Conservation (phyloP, 2,888 invertebrate species). For the Macaria notata region DNA sequence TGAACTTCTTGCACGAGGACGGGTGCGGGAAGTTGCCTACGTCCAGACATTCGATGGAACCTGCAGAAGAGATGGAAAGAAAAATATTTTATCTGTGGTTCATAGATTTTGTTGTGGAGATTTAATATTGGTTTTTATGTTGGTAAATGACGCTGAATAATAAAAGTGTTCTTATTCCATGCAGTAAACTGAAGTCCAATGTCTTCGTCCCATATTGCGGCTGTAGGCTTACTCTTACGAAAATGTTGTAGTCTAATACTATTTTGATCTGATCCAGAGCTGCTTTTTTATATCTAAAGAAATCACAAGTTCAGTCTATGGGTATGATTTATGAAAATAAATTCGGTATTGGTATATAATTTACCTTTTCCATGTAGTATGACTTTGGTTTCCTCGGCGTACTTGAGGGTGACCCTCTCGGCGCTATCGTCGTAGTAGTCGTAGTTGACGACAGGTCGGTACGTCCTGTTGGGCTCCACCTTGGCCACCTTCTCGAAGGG, state of each 20-base stretch:
- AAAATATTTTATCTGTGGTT: too few species aligned
- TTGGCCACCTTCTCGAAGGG: constrained; percentile 59
- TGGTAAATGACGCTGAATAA: too few species aligned
- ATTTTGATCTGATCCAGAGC: too few species aligned
- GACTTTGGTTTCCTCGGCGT: constrained; percentile 81
- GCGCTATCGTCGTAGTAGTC: constrained; percentile 88
- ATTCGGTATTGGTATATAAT: constrained; percentile 12
- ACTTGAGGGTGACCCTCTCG: constrained; percentile 73
- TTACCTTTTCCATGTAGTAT: constrained; percentile 77
- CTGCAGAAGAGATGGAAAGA: constrained; percentile 48
- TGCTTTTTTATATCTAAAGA: too few species aligned
- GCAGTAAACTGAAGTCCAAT: too few species aligned
- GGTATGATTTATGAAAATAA: not conserved
- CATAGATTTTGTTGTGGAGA: too few species aligned
- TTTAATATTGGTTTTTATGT: too few species aligned
- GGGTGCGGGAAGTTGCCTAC: constrained; percentile 97
- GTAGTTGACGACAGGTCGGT: constrained; percentile 76
- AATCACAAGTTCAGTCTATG: not conserved
- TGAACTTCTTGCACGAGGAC: constrained; percentile 94
- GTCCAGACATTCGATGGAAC: constrained; percentile 91
- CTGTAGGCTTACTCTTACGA: too few species aligned
- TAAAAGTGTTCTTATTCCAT: too few species aligned
- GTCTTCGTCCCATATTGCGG: too few species aligned
- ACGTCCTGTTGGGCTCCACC: constrained; percentile 47
- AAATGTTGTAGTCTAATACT: too few species aligned